Evolutionary conservation across 1,140 invertebrate species (phyloP), one percentile per base, ranked within the genome.

Genomic region (Pseudomyrmex sp.): DNA sequence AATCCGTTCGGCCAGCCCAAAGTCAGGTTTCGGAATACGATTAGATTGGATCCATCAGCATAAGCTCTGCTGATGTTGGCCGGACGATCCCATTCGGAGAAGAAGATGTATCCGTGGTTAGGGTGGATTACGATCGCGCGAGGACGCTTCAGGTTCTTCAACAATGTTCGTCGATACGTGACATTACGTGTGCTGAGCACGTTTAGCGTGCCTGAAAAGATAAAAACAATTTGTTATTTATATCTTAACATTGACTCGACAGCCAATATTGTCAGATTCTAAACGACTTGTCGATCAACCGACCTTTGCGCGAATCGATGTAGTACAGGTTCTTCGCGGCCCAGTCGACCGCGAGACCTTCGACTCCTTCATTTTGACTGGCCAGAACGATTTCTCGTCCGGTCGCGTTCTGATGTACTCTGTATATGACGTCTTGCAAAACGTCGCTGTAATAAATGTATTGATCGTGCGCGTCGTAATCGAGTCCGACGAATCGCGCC

Each of bases 371-470:
- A 91, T 99, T 99, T 92, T 99, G 98, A 18, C 98, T 99, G 10
- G 98, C 98, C 20, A 99, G 92, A 0, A 99, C 98, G 69, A 98
- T 99, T 93, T 99, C 98, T 9, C 97, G 95, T 0, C 97, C 97
- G 0, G 98, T 98, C 76, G 98, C 98, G 93, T 98, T 98, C 82
- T 97, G 95, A 88, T 98, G 97, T 0, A 98, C 97, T 63, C 98
- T 95, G 92, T 99, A 99, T 86, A 99, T 99, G 0, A 99, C 98
- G 92, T 99, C 98, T 94, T 99, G 97, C n/a, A 99, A 95, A 0
- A 99, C 98, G 92, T 99, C 99, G 1, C 98, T 99, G 94, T 99
- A 99, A 91, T 99, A 99, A 76, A 99, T 99, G 88, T 98, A 97
- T 87, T 98, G 96, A 87, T 99, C 97, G 80, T 97, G 95, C 0